A percentile compares a stretch with the other conserved stretches of the same genome.
Conservation (phyloP, 2,888 invertebrate genomes). For the Xestia rhomboidea region DNA sequence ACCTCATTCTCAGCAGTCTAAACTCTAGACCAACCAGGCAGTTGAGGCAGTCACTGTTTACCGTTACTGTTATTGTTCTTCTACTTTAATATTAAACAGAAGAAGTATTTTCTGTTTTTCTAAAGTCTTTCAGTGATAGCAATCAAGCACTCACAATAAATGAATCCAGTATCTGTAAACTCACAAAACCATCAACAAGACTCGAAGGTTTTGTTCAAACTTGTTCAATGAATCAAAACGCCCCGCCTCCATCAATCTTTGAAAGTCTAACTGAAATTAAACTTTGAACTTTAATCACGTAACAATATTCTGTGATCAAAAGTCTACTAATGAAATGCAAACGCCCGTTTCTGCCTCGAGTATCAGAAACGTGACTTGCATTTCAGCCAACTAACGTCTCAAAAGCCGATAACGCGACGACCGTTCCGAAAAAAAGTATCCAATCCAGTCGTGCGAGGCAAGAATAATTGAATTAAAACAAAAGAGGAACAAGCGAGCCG, state of each 20-base stretch:
- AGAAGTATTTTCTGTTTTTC: conserved; percentile 7
- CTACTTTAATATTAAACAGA: background rate
- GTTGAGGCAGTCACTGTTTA: too few species aligned
- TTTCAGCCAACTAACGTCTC: conserved; percentile 59
- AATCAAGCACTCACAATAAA: conserved; percentile 40
- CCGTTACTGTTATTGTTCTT: too few species aligned
- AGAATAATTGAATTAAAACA: conserved; percentile 76
- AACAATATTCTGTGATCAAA: conserved; percentile 67
- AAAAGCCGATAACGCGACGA: conserved; percentile 62
- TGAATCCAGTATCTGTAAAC: conserved; percentile 27
- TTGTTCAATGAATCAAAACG: conserved; percentile 59
- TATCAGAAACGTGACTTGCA: conserved; percentile 68
- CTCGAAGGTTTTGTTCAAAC: conserved; percentile 41
- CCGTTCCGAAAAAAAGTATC: conserved; percentile 66
- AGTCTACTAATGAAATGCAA: conserved; percentile 69
- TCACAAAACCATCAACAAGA: conserved; percentile 35
- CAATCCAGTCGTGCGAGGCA: conserved; percentile 67
- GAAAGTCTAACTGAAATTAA: conserved; percentile 60
- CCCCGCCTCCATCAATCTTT: conserved; percentile 51
- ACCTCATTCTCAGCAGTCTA: too few species aligned
- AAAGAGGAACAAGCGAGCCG: conserved; percentile 69
- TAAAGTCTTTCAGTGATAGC: conserved; percentile 15
- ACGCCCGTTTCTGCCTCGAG: conserved; percentile 59
- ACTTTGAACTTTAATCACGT: conserved; percentile 63
- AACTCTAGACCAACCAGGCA: too few species aligned